A percentile compares a stretch with the other conserved stretches of the same genome.
Evolutionary conservation across 2,888 invertebrate species (phyloP).

Genomic region (Podotricha telesiphe): DNA sequence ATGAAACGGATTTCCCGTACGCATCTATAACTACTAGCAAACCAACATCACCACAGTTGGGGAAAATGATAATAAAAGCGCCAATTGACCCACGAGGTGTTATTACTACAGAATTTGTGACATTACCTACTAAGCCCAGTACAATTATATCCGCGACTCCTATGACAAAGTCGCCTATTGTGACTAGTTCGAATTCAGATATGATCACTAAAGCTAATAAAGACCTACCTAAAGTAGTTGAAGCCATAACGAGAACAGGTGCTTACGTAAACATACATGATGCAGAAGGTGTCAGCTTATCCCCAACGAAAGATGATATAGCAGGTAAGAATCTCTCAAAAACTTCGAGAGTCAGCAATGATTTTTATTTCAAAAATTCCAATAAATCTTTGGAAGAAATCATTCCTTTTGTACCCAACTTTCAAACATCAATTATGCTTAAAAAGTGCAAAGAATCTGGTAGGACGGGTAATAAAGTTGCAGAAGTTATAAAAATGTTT

Average conservation of each 20-base stretch:
- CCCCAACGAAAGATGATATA: constrained; percentile 85
- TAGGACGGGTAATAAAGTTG: constrained; percentile 68
- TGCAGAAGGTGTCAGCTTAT: constrained; percentile 83
- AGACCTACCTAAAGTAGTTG: constrained; percentile 73
- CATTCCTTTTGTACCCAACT: constrained; percentile 75
- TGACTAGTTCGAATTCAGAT: constrained; percentile 53
- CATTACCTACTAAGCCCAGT: constrained; percentile 83
- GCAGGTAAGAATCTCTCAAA: constrained; percentile 85
- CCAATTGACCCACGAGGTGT: constrained; percentile 73
- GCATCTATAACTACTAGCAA: constrained; percentile 69
- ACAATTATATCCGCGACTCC: constrained; percentile 85
- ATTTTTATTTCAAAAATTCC: constrained; percentile 54
- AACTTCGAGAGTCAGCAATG: constrained; percentile 51
- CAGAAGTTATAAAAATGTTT: constrained; percentile 79
- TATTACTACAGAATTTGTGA: constrained; percentile 82
- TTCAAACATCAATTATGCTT: constrained; percentile 75
- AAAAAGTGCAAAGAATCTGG: constrained; percentile 63
- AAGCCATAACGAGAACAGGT: constrained; percentile 81
- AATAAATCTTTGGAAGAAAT: constrained; percentile 61
- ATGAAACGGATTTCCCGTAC: constrained; percentile 78
- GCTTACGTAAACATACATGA: constrained; percentile 90
- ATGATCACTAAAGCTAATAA: constrained; percentile 60
- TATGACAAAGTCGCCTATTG: constrained; percentile 59
- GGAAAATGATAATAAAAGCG: constrained; percentile 86
- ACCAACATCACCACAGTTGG: constrained; percentile 86